Evolutionary conservation across 2,113 vertebrate species (phyloP), one percentile per base, ranked within the genome.

Genomic region (Peromyscus californicus): DNA sequence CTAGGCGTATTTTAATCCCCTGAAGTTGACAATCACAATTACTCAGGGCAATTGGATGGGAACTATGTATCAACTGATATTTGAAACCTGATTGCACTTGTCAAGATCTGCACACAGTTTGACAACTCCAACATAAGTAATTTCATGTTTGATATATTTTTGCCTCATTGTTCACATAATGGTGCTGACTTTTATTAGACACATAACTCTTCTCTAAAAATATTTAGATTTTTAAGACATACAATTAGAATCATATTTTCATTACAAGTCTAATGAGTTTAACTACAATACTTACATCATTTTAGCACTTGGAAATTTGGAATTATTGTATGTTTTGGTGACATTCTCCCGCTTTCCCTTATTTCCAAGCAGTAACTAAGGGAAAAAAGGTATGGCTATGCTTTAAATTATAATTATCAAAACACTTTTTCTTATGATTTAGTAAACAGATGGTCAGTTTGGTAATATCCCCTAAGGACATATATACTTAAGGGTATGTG

Each of bases 141-240:
- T 83, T 95, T 91, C 36, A 74, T 57, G 63, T 89, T 97, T 63
- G 48, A 97, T 86, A 59, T 85, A 61, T 61, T 90, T 91, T 95
- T 92, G 45, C 33, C 91, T 93, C 94, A 89, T 97, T 96, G 51
- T 96, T 97, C 36, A 94, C 88, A 90, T 31, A 78, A 96, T 42
- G 2, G 24, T 51, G 33, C 39, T 89, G 67, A 21, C 51, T 29
- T 93, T 95, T 95, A 87, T 96, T 33, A 75, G 72, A 96, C 24
- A 97, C 61, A 78, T 67, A 86, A 89, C 9, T 89, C 36, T 76
- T 93, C 45, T 95, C 79, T 96, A 74, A 91, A 95, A 96, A 96
- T 94, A 85, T 93, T 97, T 96, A 96, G 65, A 93, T 96, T 89
- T 89, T 96, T 57, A 96, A 91, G 85, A 65, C 36, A 75, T 85